Evolutionary conservation across 2,113 vertebrate species (phyloP).

Genomic region (Malurus alboscapulatus): DNA sequence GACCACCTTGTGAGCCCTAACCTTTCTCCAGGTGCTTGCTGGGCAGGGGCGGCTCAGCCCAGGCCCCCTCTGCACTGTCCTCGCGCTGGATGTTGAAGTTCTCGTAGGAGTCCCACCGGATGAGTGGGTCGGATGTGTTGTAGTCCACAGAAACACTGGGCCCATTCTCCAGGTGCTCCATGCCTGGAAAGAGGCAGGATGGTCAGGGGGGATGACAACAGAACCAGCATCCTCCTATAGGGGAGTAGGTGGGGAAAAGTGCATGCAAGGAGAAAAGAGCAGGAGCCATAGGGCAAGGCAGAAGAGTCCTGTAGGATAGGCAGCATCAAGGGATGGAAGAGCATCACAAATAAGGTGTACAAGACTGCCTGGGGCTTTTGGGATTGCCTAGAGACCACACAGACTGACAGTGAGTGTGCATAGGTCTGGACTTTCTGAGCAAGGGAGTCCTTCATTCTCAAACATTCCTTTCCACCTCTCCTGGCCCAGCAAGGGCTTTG

Average conservation of each 20-base stretch:
- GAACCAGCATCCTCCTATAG: not conserved
- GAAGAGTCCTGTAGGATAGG: not conserved
- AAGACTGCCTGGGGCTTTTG: not conserved
- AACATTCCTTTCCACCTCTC: not conserved
- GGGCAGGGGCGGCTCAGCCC: not conserved
- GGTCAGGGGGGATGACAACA: rapidly evolving
- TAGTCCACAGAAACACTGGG: constrained; percentile 96
- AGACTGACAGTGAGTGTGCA: not conserved
- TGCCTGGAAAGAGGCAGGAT: constrained; percentile 71
- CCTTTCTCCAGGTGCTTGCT: constrained; percentile 60
- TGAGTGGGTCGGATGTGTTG: constrained; percentile 92
- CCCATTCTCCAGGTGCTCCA: constrained; percentile 94
- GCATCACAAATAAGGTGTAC: not conserved
- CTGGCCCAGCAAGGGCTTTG: not conserved
- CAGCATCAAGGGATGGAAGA: not conserved
- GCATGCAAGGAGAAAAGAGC: not conserved
- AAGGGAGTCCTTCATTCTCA: not conserved
- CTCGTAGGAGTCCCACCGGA: constrained; percentile 97
- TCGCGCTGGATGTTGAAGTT: constrained; percentile 87
- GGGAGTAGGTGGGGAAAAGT: not conserved
- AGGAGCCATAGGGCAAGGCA: not conserved
- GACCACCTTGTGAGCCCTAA: not conserved
- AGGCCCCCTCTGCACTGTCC: constrained; percentile 83
- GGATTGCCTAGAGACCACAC: not conserved
- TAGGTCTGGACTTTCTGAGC: not conserved